Evolutionary conservation across 2,113 vertebrate species (phyloP).

Genomic region (Clupea harengus): DNA sequence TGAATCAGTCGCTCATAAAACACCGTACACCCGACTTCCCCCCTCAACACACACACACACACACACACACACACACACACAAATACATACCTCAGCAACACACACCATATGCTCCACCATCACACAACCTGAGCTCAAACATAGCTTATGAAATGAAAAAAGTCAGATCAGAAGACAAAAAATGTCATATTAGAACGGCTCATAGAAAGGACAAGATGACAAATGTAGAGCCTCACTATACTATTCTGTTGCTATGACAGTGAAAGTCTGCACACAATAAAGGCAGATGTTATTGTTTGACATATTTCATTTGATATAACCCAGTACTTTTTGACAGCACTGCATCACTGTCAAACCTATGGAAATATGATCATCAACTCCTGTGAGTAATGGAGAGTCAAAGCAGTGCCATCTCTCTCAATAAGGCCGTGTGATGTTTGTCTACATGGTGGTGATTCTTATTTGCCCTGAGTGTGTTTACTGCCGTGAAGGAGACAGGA

Average conservation of each 20-base stretch:
- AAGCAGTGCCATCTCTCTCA: background rate
- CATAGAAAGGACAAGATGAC: background rate
- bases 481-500: slow-evolving; percentile 30
- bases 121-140: background rate
- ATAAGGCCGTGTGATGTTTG: background rate
- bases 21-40: background rate
- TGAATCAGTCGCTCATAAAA: slow-evolving; percentile 17
- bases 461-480: slow-evolving; percentile 38
- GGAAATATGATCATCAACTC: background rate
- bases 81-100: background rate
- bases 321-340: background rate
- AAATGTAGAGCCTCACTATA: background rate
- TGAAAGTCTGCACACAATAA: background rate
- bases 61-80: slow-evolving; percentile 12
- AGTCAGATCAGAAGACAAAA: background rate
- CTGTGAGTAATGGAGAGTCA: background rate
- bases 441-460: slow-evolving; percentile 27
- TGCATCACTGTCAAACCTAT: slow-evolving; percentile 1
- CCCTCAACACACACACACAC: background rate
- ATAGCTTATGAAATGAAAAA: background rate
- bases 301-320: background rate
- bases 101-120: background rate
- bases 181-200: background rate
- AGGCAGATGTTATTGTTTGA: slow-evolving; percentile 5
- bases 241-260: background rate